Percentiles rank a stretch among this genome's conserved stretches.
Conservation (phyloP, 2,113 vertebrate genomes). For the Orientallactaga bullata region DNA sequence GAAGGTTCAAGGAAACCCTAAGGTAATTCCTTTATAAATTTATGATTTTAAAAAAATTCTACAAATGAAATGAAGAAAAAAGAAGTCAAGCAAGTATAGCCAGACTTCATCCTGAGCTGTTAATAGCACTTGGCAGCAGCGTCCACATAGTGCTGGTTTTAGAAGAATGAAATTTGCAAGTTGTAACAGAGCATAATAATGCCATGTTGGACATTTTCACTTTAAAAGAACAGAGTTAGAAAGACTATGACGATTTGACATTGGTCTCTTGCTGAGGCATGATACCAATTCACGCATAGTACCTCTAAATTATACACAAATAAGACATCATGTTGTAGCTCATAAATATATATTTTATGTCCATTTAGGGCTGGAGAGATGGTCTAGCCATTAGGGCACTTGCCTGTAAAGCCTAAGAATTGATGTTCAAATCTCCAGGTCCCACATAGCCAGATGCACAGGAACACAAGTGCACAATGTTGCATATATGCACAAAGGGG, state of each 20-base stretch:
- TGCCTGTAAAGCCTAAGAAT: too few species aligned
- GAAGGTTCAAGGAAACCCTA: background rate
- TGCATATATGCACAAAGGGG: too few species aligned
- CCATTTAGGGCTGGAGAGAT: background rate
- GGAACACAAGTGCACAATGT: too few species aligned
- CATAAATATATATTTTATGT: background rate
- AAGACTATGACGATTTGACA: background rate
- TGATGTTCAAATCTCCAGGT: too few species aligned
- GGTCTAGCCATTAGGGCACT: too few species aligned
- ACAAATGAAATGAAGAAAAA: background rate
- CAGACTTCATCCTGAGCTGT: too few species aligned
- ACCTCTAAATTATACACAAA: background rate
- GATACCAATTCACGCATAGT: background rate
- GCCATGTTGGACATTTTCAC: background rate
- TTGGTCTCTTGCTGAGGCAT: background rate
- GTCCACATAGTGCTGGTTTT: too few species aligned
- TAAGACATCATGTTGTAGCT: background rate
- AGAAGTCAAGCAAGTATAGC: background rate
- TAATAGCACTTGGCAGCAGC: too few species aligned
- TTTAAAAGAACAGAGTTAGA: background rate
- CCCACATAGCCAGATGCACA: too few species aligned
- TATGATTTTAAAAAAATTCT: conserved; percentile 2
- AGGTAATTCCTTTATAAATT: conserved; percentile 4
- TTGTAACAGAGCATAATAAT: background rate
- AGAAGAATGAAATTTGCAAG: background rate